Conservation (phyloP, 2,888 invertebrate genomes). For the Microchrysa polita region DNA sequence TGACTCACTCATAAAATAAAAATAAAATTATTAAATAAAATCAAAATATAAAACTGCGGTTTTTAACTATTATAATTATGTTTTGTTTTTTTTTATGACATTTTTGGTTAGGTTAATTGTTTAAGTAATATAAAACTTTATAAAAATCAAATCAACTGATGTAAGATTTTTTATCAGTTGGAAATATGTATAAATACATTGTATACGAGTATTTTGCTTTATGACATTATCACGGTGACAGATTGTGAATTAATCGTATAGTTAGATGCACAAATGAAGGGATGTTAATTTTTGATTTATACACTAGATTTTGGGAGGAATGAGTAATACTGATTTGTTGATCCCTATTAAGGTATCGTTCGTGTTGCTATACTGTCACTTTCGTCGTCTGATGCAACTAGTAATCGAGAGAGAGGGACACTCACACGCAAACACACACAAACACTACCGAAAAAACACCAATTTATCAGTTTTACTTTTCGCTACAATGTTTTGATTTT, state of each 20-base stretch:
- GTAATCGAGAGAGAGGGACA: too few species aligned
- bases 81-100: slow-evolving; percentile 48
- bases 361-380: background rate
- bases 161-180: background rate
- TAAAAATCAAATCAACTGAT: slow-evolving; percentile 28
- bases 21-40: slow-evolving; percentile 27
- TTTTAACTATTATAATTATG: slow-evolving; percentile 40
- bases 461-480: background rate
- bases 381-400: background rate
- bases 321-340: slow-evolving; percentile 11
- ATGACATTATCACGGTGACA: background rate
- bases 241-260: too few species aligned
- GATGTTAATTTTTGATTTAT: background rate
- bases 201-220: slow-evolving; percentile 7
- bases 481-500: background rate
- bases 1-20: slow-evolving; percentile 49
- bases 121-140: background rate
- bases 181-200: slow-evolving; percentile 40
- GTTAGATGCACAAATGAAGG: background rate
- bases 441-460: background rate
- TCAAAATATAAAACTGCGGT: slow-evolving; percentile 13
- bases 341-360: slow-evolving; percentile 1
- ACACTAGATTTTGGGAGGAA: background rate
- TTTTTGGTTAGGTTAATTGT: slow-evolving; percentile 25
- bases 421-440: slow-evolving; percentile 15